Evolutionary conservation across 2,888 invertebrate genomes (phyloP).

Genomic region (Heliconius charithonia): DNA sequence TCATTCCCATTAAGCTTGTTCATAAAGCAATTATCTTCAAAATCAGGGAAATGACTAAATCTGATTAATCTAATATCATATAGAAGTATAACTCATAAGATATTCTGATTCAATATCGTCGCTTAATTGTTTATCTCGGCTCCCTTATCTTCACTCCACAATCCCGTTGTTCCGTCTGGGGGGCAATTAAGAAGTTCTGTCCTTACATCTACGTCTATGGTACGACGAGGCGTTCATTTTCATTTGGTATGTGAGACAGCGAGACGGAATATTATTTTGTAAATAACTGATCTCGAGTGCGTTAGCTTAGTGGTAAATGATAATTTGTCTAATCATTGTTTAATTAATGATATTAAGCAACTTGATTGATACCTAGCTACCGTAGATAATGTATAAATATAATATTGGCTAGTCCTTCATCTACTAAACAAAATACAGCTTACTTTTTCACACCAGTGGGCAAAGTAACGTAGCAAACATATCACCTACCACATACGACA

Average conservation of each 20-base stretch:
- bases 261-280: constrained; percentile 4
- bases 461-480: too few relatives aligned
- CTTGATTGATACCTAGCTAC: neutral
- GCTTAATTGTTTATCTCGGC: constrained; percentile 36
- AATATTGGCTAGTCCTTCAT: too few relatives aligned
- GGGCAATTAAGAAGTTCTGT: constrained; percentile 37
- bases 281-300: neutral
- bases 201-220: constrained; percentile 22
- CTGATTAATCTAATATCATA: constrained; percentile 11
- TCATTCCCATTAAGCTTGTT: neutral
- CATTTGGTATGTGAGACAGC: constrained; percentile 15
- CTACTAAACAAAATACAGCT: too few relatives aligned
- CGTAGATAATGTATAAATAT: too few relatives aligned
- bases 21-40: constrained; percentile 13
- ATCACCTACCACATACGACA: too few relatives aligned
- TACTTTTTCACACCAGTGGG: too few relatives aligned
- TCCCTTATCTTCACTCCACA: constrained; percentile 29
- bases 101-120: constrained; percentile 37
- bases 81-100: constrained; percentile 26
- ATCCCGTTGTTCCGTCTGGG: constrained; percentile 29
- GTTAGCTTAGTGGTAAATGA: neutral
- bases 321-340: too few relatives aligned
- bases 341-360: neutral
- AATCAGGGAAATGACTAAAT: constrained; percentile 15
- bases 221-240: constrained; percentile 7